phyloP scores from a whole-genome alignment of 2,797 vertebrate species.

The Alexandromys oeconomus region DNA sequence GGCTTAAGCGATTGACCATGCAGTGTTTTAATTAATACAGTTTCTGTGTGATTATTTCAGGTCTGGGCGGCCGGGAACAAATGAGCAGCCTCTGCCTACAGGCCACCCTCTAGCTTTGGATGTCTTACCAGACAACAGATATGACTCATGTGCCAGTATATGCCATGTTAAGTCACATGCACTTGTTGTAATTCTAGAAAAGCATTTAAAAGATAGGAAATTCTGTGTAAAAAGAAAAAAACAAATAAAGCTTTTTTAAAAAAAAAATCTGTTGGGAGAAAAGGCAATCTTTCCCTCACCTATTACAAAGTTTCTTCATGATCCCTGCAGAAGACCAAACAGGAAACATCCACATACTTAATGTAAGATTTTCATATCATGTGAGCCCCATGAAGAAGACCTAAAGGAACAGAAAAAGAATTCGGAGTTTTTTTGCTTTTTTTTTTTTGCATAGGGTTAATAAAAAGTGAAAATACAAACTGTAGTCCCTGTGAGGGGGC shows the following conservation, averaged over 20 bases:
- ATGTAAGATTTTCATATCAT: neutral
- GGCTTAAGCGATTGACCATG: too few relatives aligned
- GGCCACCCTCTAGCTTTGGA: neutral
- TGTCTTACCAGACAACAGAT: neutral
- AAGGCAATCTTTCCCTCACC: neutral
- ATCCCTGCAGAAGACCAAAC: neutral
- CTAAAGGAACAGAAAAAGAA: too few relatives aligned
- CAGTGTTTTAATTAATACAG: too few relatives aligned
- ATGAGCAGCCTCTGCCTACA: too few relatives aligned
- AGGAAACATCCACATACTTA: neutral
- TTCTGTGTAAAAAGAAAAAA: neutral
- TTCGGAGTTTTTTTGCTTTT: fast-evolving
- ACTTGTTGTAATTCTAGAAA: neutral
- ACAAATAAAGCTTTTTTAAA: too few relatives aligned
- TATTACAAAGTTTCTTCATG: neutral
- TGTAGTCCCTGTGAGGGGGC: neutral
- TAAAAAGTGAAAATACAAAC: neutral
- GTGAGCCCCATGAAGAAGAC: neutral
- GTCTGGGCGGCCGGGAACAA: too few relatives aligned
- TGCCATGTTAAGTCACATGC: neutral
- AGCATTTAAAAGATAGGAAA: neutral
- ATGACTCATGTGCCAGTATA: neutral
- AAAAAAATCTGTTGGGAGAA: neutral
- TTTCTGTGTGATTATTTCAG: too few relatives aligned
- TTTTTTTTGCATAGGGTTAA: neutral